Evolutionary conservation across 2,888 invertebrate genomes (phyloP), one percentile per base, ranked within the genome.

Genomic region (Cheilosia pagana): DNA sequence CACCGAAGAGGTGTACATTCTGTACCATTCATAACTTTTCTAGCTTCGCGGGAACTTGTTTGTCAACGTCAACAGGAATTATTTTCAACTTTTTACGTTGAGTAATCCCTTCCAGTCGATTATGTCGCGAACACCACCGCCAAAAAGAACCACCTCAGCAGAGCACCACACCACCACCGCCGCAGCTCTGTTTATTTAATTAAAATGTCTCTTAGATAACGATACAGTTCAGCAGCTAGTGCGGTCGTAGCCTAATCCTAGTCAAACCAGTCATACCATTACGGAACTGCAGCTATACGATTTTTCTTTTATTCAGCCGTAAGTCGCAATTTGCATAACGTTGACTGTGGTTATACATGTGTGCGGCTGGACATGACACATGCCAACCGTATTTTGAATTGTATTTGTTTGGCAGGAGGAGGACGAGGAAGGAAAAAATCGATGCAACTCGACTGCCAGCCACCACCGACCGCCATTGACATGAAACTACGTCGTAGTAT

Each of bases 241-340:
- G 31, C 25, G 35, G 57, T 10, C 50, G 31, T 31, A 65, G 65
- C 53, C 59, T 81, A 77, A 76, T 81, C 70, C 70, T 50, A 59
- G 50, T 43, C 68, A 39, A 39, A 21, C 55, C 52, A 59, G 48
- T 57, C 28, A 2, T 8, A 45, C 12, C 12, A 52, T 65, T 21
- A 70, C 55, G 55, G 50, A 75, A 81, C 35, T 77, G 68, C 81
- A 81, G 41, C 50, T 68, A 31, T 41, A 3, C 45, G 63, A 23
- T 39, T 45, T 41, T 63, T 52, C 41, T 50, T 52, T 57, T 57
- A 48, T 65, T 16, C 45, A n/a, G 63, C 21, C 0, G 45, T 28
- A 35, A 65, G 43, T 59, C n/a, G 45, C 43, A 59, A 71, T 77
- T 77, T 82, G 65, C 81, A 82, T 77, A 77, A 82, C 59, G 52